These are phyloP conservation scores for Xenus cinereus DNA, from an alignment of 2,113 vertebrate genomes.

Conservation along the genomic window DNA sequence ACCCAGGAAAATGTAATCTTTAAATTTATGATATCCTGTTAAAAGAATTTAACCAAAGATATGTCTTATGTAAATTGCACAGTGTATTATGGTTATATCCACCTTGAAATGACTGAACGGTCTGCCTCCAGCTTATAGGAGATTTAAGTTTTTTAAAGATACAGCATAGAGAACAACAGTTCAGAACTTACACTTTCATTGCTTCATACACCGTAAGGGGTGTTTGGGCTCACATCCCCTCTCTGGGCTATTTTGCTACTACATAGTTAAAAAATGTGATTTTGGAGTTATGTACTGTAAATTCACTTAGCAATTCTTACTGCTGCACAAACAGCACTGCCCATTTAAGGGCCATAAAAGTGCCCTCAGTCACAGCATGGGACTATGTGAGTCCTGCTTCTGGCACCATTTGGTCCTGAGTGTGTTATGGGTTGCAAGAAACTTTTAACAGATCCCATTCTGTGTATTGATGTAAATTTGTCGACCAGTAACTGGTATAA, in stretches of 20 bases:
- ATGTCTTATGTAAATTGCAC: neutral
- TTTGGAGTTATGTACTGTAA: neutral
- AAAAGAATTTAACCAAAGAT: conserved; percentile 16
- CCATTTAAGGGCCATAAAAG: neutral
- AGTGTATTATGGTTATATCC: neutral
- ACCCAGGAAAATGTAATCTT: conserved; percentile 11
- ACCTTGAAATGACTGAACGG: neutral
- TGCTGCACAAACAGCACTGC: neutral
- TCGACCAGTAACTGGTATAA: neutral
- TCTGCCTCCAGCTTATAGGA: neutral
- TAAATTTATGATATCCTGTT: conserved; percentile 29
- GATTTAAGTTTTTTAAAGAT: neutral
- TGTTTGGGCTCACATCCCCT: neutral
- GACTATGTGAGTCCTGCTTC: neutral
- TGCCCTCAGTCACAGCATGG: neutral
- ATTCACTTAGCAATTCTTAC: neutral
- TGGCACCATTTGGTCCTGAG: neutral
- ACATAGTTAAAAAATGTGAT: neutral
- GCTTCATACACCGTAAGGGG: neutral
- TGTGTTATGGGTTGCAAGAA: neutral
- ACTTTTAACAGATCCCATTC: neutral
- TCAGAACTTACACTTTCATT: neutral
- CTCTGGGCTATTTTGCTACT: neutral
- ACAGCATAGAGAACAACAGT: neutral
- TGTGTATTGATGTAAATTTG: neutral